phyloP scores from a whole-genome alignment of 2,797 vertebrate species.

The Centroberyx gerrardi region DNA sequence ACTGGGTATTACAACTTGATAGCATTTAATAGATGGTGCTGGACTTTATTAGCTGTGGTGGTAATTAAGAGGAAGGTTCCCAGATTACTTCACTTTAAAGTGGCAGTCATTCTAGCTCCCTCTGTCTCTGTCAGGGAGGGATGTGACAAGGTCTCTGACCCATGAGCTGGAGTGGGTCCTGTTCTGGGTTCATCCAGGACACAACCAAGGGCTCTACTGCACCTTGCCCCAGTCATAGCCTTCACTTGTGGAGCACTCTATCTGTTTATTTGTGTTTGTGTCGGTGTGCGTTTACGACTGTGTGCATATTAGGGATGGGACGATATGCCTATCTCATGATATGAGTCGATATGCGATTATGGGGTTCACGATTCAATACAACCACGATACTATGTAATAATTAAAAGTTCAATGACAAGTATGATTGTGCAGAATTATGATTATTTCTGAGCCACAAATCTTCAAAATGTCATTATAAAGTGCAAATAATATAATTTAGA shows the following conservation, averaged over 20 bases:
- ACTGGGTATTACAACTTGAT: constrained; percentile 49
- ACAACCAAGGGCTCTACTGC: background rate
- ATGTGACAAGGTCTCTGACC: constrained; percentile 16
- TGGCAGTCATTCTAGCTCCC: constrained; percentile 16
- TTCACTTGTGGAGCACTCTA: background rate
- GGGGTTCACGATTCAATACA: too few species aligned
- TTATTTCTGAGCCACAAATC: too few species aligned
- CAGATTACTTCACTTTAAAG: constrained; percentile 34
- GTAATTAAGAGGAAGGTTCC: constrained; percentile 60
- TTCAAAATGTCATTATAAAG: too few species aligned
- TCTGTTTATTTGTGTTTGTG: constrained; percentile 10
- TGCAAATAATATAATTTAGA: too few species aligned
- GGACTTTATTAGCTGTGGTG: constrained; percentile 56
- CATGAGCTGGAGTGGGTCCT: background rate
- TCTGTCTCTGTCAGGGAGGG: background rate
- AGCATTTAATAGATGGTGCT: constrained; percentile 54
- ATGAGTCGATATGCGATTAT: too few species aligned
- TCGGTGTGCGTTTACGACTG: background rate
- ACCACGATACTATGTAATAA: too few species aligned
- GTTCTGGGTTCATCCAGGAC: background rate
- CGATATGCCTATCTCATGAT: too few species aligned
- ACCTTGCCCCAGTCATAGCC: background rate
- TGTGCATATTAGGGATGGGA: background rate
- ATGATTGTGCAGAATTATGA: too few species aligned
- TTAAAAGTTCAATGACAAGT: too few species aligned